Percentiles rank a stretch among this genome's conserved stretches.
Evolutionary conservation across 2,888 invertebrate species (phyloP).

Genomic region (Epinotia brunnichana): DNA sequence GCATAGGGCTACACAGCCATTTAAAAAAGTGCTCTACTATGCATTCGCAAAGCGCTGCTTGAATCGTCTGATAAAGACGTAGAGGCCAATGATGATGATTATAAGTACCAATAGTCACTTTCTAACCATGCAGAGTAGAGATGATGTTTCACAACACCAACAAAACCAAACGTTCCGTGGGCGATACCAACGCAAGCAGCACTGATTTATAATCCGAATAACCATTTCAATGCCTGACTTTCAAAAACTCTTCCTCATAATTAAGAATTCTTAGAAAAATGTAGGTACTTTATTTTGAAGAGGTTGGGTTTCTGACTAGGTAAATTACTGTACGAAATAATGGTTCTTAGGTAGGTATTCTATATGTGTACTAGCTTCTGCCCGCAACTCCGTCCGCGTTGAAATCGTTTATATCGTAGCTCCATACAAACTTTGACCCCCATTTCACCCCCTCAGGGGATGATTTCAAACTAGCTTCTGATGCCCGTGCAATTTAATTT

Average conservation of each 20-base stretch:
- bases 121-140: background rate
- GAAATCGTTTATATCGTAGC: too few species aligned
- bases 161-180: slow-evolving; percentile 11
- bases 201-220: slow-evolving; percentile 19
- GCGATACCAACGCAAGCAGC: slow-evolving; percentile 8
- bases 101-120: background rate
- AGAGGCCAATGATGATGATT: too few species aligned
- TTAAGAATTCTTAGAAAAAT: background rate
- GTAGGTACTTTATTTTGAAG: background rate
- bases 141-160: slow-evolving; percentile 24
- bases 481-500: too few species aligned
- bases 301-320: background rate
- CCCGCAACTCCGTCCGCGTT: too few species aligned
- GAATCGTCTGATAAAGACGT: too few species aligned
- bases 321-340: background rate
- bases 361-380: background rate
- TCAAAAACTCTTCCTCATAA: background rate
- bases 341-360: background rate
- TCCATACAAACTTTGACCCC: too few species aligned
- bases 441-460: too few species aligned
- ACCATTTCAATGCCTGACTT: background rate
- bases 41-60: too few species aligned
- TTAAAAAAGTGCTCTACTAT: too few species aligned
- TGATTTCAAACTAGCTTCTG: too few species aligned
- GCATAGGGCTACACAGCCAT: too few species aligned